These are phyloP conservation scores for Hippocampus guttulatus DNA, from an alignment of 2,113 vertebrate species.

Conservation along the genomic window DNA sequence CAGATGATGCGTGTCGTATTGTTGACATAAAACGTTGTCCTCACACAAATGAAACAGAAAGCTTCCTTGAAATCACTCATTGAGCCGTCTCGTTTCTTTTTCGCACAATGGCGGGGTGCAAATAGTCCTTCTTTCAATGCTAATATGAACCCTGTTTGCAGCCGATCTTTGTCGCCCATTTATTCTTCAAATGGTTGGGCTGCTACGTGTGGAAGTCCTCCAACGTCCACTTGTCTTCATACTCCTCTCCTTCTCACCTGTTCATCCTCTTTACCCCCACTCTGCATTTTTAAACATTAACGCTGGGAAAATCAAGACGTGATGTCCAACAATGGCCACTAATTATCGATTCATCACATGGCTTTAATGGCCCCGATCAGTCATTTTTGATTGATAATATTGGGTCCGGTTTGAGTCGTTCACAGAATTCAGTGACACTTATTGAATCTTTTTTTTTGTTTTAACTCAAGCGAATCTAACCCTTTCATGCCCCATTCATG, in stretches of 20 bases:
- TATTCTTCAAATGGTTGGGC: slow-evolving; percentile 46
- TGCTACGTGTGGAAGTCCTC: slow-evolving; percentile 26
- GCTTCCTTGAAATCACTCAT: neutral
- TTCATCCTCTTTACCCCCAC: neutral
- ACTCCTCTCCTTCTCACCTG: neutral
- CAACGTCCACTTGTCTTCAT: slow-evolving; percentile 4
- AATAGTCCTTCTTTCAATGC: slow-evolving; percentile 55
- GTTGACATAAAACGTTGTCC: neutral
- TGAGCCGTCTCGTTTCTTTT: slow-evolving; percentile 12
- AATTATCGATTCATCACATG: neutral
- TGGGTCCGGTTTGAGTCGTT: neutral
- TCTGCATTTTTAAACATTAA: neutral
- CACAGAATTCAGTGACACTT: neutral
- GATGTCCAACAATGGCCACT: neutral
- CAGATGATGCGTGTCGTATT: neutral
- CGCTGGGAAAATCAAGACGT: neutral
- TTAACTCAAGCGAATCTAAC: neutral
- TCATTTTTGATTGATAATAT: neutral
- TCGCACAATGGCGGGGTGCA: slow-evolving; percentile 25
- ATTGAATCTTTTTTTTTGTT: neutral
- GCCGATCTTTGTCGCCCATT: slow-evolving; percentile 48
- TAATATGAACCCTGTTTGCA: slow-evolving; percentile 56
- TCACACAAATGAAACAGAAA: neutral
- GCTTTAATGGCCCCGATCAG: neutral
- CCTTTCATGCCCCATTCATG: neutral